A percentile compares a stretch with the other conserved stretches of the same genome.
phyloP scores from a whole-genome alignment of 2,888 invertebrate species.

The Philhelius pedissequus region DNA sequence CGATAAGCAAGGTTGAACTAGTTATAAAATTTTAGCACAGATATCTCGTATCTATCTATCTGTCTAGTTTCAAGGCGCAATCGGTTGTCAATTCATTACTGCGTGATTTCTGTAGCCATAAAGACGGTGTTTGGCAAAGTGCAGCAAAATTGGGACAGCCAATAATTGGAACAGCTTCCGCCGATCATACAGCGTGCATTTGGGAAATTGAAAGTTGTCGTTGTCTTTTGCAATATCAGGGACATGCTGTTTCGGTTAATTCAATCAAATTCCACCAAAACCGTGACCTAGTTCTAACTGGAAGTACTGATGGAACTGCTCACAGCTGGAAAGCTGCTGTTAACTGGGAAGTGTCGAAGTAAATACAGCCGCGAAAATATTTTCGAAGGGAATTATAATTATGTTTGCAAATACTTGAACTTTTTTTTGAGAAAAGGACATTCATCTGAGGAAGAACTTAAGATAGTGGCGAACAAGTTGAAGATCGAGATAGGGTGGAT shows the following conservation, averaged over 20 bases:
- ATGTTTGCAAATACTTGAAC: not conserved
- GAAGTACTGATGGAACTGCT: conserved; percentile 96
- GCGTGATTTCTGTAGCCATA: conserved; percentile 93
- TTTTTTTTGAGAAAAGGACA: conserved; percentile 81
- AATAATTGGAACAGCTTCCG: conserved; percentile 96
- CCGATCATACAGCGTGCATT: conserved; percentile 96
- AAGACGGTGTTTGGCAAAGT: conserved; percentile 99
- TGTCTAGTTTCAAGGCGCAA: conserved; percentile 94
- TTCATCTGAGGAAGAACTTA: conserved; percentile 91
- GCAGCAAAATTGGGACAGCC: conserved; percentile 90
- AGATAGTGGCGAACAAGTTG: conserved; percentile 83
- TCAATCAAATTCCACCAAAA: conserved; percentile 96
- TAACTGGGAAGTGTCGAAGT: conserved; percentile 88
- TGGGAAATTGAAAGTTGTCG: conserved; percentile 95
- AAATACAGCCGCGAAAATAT: not conserved
- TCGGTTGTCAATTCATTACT: conserved; percentile 82
- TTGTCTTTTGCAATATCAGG: conserved; percentile 94
- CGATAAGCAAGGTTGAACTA: conserved; percentile 84
- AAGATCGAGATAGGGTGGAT: conserved; percentile 87
- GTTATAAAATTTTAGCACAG: conserved; percentile 94
- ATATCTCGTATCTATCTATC: conserved; percentile 98
- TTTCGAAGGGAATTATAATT: not conserved
- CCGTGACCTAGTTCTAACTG: conserved; percentile 92
- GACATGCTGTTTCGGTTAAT: conserved; percentile 97
- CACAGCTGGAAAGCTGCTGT: conserved; percentile 98